Evolutionary conservation across 2,797 vertebrate species (phyloP), one percentile per base, ranked within the genome.

Genomic region (Centropyge bicolor): DNA sequence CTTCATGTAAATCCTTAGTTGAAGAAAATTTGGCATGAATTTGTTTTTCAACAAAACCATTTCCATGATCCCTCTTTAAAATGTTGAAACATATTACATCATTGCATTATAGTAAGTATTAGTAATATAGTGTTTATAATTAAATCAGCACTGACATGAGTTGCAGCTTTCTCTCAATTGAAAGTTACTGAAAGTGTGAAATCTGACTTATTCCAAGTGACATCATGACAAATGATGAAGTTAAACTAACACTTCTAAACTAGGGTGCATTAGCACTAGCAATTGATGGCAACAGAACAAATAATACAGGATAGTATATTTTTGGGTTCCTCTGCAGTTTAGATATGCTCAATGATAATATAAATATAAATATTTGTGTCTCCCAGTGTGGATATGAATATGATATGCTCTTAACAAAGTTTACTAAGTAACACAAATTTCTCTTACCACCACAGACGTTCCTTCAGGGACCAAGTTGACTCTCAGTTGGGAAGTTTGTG

Each of bases 381-480:
- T 62, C 17, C 8, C 3, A 16, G 20, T 27, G 24, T 31, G 40
- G 3, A 22, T 36, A 48, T 49, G 0, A 11, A 22, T 59, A 13
- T 48, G 9, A 41, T 14, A 55, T 59, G 12, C 12, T 49, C 14
- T 22, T 31, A 0, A 36, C 14, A 71, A 46, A 20, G 5, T 41
- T 59, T n/a, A 31, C 40, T 0, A 45, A 62, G 20, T 55, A 59
- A 45, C 45, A 35, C 9, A 76, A 66, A 20, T 16, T 12, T 40
- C 3, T 72, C 91, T 89, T 90, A 91, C 91, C 92, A 72, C 13
- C 10, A 48, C 38, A 70, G 67, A 69, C 48, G 63, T 14, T 1
- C 43, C 71, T 63, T 60, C 52, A 78, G 41, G 20, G 27, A 57
- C n/a, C 41, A 40, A 11, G 60, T 5, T 72, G 40, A 69, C 9